These are phyloP conservation scores for Erynnis tages DNA, from an alignment of 2,888 invertebrate genomes.

Conservation along the genomic window DNA sequence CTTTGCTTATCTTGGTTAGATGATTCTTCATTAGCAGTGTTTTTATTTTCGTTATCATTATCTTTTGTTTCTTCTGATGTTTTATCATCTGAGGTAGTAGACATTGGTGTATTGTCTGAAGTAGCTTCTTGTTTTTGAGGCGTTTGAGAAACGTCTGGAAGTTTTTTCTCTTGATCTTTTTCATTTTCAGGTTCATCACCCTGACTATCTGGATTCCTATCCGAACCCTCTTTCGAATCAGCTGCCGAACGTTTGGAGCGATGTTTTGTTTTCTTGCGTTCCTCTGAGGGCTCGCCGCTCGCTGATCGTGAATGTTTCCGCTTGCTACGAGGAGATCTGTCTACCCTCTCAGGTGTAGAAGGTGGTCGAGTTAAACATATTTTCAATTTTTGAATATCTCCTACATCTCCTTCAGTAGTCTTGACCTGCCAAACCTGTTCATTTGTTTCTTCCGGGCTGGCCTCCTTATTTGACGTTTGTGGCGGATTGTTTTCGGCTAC, in stretches of 20 bases:
- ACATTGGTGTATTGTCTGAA: slow-evolving; percentile 48
- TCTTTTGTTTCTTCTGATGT: slow-evolving; percentile 44
- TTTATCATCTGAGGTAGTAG: slow-evolving; percentile 61
- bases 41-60: slow-evolving; percentile 31
- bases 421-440: slow-evolving; percentile 80
- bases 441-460: slow-evolving; percentile 59
- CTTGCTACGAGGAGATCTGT: slow-evolving; percentile 75
- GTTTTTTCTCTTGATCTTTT: slow-evolving; percentile 45
- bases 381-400: slow-evolving; percentile 84
- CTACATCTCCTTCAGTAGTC: slow-evolving; percentile 68
- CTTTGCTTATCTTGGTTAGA: slow-evolving; percentile 39
- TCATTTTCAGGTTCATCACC: slow-evolving; percentile 53
- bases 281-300: slow-evolving; percentile 72
- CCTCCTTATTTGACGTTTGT: slow-evolving; percentile 53
- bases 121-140: slow-evolving; percentile 26
- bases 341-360: slow-evolving; percentile 76
- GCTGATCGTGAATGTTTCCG: slow-evolving; percentile 76
- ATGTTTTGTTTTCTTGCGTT: slow-evolving; percentile 70
- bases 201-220: slow-evolving; percentile 59
- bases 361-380: slow-evolving; percentile 83
- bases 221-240: slow-evolving; percentile 59
- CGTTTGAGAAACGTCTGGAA: slow-evolving; percentile 22
- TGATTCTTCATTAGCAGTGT: slow-evolving; percentile 31
- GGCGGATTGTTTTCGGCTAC: slow-evolving; percentile 48
- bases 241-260: slow-evolving; percentile 57